A percentile compares a stretch with the other conserved stretches of the same genome.
Conservation (phyloP, 2,888 invertebrate genomes). For the Lacanobia oleracea region DNA sequence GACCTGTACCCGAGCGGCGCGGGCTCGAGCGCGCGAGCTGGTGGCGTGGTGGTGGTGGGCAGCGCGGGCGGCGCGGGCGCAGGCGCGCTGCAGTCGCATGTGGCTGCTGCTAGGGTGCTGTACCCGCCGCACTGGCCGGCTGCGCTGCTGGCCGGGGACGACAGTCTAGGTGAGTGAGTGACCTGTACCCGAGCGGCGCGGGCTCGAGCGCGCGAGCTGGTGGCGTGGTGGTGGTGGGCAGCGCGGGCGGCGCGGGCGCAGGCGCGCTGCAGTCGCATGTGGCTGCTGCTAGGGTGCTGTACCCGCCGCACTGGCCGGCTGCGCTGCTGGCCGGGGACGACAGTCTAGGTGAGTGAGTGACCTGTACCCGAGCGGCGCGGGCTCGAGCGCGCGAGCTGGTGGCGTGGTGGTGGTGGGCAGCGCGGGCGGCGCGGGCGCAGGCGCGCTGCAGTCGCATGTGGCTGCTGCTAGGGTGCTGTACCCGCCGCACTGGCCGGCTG, state of each 20-base stretch:
- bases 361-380: constrained; percentile 59
- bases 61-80: constrained; percentile 54
- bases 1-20: constrained; percentile 59
- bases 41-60: constrained; percentile 64
- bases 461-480: constrained; percentile 69
- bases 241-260: constrained; percentile 53
- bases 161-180: constrained; percentile 78
- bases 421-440: constrained; percentile 52
- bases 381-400: constrained; percentile 54
- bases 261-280: constrained; percentile 67
- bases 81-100: constrained; percentile 66
- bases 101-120: constrained; percentile 66
- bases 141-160: constrained; percentile 77
- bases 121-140: constrained; percentile 83
- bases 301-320: constrained; percentile 82
- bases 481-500: constrained; percentile 82
- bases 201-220: constrained; percentile 53
- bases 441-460: constrained; percentile 67
- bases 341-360: constrained; percentile 73
- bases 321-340: constrained; percentile 78
- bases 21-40: constrained; percentile 50
- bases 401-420: constrained; percentile 63
- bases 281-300: constrained; percentile 68
- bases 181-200: constrained; percentile 59
- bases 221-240: constrained; percentile 63